Evolutionary conservation across 2,888 invertebrate genomes (phyloP).

Genomic region (Isoperla grammatica): DNA sequence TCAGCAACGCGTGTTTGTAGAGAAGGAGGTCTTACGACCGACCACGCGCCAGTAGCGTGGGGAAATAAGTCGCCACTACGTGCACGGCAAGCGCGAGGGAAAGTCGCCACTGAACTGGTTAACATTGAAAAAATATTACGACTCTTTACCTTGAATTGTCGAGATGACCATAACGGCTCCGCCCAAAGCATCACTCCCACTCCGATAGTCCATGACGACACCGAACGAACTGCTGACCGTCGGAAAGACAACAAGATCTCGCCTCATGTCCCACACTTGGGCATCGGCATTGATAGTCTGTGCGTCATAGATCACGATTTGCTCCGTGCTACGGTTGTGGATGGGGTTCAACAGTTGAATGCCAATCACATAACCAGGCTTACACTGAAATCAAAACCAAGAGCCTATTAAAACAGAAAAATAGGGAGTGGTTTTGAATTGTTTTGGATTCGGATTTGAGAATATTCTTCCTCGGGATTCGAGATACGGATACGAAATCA

Average conservation of each 20-base stretch:
- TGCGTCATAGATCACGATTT: constrained; percentile 72
- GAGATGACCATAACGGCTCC: constrained; percentile 75
- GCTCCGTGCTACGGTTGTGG: constrained; percentile 80
- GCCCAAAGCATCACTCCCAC: constrained; percentile 72
- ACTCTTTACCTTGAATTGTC: constrained; percentile 50
- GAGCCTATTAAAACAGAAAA: too few species aligned
- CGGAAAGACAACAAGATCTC: constrained; percentile 87
- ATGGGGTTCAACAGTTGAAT: constrained; percentile 88
- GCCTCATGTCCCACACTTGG: constrained; percentile 68
- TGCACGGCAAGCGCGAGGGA: too few species aligned
- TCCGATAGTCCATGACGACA: constrained; percentile 70
- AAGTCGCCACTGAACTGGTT: too few species aligned
- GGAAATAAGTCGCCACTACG: too few species aligned
- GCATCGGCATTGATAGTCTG: constrained; percentile 52
- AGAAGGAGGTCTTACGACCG: too few species aligned
- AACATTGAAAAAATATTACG: background rate
- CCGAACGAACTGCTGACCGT: constrained; percentile 79
- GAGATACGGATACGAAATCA: too few species aligned
- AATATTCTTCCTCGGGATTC: too few species aligned
- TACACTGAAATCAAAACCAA: constrained; percentile 47
- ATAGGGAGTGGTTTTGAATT: too few species aligned
- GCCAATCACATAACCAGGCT: constrained; percentile 80
- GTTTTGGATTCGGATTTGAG: too few species aligned
- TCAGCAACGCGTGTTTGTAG: too few species aligned
- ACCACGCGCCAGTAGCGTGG: too few species aligned